A percentile compares a stretch with the other conserved stretches of the same genome.
These are phyloP conservation scores for Thereva unica DNA, from an alignment of 2,888 invertebrate genomes.

Conservation along the genomic window DNA sequence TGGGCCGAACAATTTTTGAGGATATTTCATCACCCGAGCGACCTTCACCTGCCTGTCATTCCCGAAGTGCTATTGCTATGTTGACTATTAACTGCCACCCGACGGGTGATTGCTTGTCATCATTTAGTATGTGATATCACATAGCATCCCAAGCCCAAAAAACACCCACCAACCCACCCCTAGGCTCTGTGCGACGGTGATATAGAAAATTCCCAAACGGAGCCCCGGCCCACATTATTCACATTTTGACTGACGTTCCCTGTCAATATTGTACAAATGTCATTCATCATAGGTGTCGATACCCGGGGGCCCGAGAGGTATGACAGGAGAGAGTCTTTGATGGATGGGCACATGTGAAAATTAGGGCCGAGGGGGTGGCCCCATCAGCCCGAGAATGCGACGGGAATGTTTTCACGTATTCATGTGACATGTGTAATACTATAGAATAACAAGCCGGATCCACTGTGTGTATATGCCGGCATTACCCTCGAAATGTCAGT, in stretches of 20 bases:
- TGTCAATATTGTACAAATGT: conserved; percentile 32
- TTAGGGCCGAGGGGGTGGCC: conserved; percentile 13
- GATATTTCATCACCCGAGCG: conserved; percentile 1
- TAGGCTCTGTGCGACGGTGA: conserved; percentile 4
- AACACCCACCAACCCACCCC: background rate
- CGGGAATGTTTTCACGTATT: conserved; percentile 4
- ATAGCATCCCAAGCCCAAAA: background rate
- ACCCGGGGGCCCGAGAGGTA: conserved; percentile 17
- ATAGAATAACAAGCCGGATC: conserved; percentile 25
- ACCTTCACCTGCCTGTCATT: conserved; percentile 1
- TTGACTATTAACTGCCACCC: conserved; percentile 9
- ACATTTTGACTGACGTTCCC: conserved; percentile 27
- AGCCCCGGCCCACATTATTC: conserved; percentile 24
- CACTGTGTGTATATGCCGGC: background rate
- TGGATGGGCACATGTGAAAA: conserved; percentile 33
- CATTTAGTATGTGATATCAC: conserved; percentile 28
- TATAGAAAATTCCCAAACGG: conserved; percentile 26
- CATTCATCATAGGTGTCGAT: conserved; percentile 34
- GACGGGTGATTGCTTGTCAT: conserved; percentile 26
- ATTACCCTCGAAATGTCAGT: conserved; percentile 29
- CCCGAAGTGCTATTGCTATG: conserved; percentile 15
- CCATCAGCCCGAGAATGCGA: conserved; percentile 1
- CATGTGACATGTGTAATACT: conserved; percentile 16
- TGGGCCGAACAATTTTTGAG: conserved; percentile 7
- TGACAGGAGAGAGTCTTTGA: conserved; percentile 23